A percentile compares a stretch with the other conserved stretches of the same genome.
phyloP scores from a whole-genome alignment of 1,140 invertebrate genomes.

The Stegodyphus dumicola region DNA sequence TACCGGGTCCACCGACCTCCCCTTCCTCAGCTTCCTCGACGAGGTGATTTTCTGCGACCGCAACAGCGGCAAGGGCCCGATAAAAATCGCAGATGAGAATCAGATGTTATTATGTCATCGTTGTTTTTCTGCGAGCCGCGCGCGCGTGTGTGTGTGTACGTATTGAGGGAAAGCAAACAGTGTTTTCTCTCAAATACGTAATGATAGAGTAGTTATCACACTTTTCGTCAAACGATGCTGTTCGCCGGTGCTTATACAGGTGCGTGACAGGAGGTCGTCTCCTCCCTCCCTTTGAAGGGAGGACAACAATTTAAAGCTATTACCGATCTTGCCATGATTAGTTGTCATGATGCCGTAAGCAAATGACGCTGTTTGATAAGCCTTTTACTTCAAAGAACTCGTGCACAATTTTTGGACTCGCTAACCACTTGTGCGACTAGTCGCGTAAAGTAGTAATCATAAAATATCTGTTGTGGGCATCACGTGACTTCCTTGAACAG shows the following conservation, averaged over 20 bases:
- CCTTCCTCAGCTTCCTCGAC: not conserved
- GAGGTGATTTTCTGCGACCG: not conserved
- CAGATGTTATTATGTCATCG: conserved; percentile 54
- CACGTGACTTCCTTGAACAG: too few relatives aligned
- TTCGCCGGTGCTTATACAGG: conserved; percentile 12
- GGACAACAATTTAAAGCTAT: conserved; percentile 53
- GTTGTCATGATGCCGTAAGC: conserved; percentile 12
- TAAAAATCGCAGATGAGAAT: conserved; percentile 47
- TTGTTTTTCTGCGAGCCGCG: not conserved
- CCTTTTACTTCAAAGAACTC: too few relatives aligned
- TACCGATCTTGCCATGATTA: conserved; percentile 42
- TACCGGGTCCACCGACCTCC: too few relatives aligned
- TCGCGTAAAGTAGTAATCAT: too few relatives aligned
- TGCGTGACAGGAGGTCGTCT: conserved; percentile 9
- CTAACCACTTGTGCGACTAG: too few relatives aligned
- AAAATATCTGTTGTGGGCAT: too few relatives aligned
- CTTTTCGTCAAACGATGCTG: conserved; percentile 9
- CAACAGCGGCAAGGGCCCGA: not conserved
- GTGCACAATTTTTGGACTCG: too few relatives aligned
- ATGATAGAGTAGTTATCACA: conserved; percentile 58
- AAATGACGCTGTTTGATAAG: not conserved
- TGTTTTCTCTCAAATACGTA: conserved; percentile 49
- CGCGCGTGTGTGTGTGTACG: not conserved
- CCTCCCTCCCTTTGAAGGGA: not conserved
- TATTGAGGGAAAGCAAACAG: conserved; percentile 32